These are phyloP conservation scores for Syrrhaptes paradoxus DNA, from an alignment of 2,113 vertebrate species.

Conservation along the genomic window DNA sequence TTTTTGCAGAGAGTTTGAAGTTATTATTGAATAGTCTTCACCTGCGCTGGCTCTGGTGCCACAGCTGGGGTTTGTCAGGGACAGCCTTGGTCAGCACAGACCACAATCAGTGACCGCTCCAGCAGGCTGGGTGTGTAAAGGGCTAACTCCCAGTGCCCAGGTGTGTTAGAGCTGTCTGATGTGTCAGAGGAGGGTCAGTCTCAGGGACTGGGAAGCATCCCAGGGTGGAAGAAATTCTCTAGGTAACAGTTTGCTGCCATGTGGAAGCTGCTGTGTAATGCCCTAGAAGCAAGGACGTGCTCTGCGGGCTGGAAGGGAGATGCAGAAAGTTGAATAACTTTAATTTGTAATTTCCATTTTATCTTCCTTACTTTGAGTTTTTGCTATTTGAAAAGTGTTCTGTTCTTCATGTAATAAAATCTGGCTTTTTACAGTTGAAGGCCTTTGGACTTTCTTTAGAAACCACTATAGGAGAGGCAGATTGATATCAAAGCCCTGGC, in stretches of 20 bases:
- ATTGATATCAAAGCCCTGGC: neutral
- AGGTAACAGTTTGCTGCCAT: neutral
- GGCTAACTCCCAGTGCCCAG: neutral
- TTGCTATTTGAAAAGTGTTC: neutral
- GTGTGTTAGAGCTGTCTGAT: neutral
- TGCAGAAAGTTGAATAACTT: neutral
- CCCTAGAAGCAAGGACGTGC: neutral
- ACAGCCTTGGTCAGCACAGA: rapidly evolving
- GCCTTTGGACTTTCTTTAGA: neutral
- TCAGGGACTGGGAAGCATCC: neutral
- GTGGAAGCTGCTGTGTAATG: neutral
- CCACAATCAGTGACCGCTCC: neutral
- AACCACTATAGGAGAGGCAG: neutral
- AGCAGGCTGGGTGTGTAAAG: neutral
- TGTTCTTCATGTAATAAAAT: neutral
- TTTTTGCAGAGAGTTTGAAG: neutral
- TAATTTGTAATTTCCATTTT: neutral
- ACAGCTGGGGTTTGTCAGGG: neutral
- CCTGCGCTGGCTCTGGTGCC: neutral
- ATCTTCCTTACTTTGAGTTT: neutral
- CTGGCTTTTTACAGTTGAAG: neutral
- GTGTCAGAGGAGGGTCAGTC: neutral
- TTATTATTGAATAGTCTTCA: neutral
- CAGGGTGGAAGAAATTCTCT: neutral
- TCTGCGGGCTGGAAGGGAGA: neutral